These are phyloP conservation scores for Diogma glabrata DNA, from an alignment of 2,888 invertebrate species.

Conservation along the genomic window DNA sequence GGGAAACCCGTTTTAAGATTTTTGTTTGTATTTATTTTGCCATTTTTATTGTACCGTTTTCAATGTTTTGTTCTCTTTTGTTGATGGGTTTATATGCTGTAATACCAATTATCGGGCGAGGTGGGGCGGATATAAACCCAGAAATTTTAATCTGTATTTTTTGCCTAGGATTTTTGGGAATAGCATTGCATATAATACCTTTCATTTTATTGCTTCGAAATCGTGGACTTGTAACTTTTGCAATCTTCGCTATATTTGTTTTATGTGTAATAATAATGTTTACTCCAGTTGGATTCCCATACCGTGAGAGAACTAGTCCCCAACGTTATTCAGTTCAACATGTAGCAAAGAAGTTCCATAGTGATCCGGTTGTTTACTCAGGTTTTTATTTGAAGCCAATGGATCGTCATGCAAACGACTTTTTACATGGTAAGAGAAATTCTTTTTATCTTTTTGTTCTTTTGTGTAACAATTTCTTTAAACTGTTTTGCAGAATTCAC, in stretches of 20 bases:
- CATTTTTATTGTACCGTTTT: too few relatives aligned
- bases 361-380: constrained; percentile 24
- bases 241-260: constrained; percentile 11
- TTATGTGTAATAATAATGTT: constrained; percentile 31
- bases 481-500: too few relatives aligned
- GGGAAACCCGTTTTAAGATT: too few relatives aligned
- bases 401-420: constrained; percentile 25
- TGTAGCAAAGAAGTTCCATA: constrained; percentile 36
- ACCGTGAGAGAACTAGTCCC: constrained; percentile 38
- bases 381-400: constrained; percentile 40
- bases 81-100: too few relatives aligned
- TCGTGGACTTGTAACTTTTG: constrained; percentile 24
- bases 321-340: constrained; percentile 39
- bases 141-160: constrained; percentile 44
- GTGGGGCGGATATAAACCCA: constrained; percentile 40
- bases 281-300: constrained; percentile 47
- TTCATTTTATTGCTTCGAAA: constrained; percentile 31
- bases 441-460: too few relatives aligned
- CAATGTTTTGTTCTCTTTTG: too few relatives aligned
- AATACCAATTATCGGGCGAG: constrained; percentile 49
- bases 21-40: too few relatives aligned
- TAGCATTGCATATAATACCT: constrained; percentile 31
- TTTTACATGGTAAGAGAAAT: constrained; percentile 2
- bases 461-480: too few relatives aligned
- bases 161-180: too few relatives aligned